Conservation (phyloP, 2,113 vertebrate genomes). For the Thomomys bottae region DNA sequence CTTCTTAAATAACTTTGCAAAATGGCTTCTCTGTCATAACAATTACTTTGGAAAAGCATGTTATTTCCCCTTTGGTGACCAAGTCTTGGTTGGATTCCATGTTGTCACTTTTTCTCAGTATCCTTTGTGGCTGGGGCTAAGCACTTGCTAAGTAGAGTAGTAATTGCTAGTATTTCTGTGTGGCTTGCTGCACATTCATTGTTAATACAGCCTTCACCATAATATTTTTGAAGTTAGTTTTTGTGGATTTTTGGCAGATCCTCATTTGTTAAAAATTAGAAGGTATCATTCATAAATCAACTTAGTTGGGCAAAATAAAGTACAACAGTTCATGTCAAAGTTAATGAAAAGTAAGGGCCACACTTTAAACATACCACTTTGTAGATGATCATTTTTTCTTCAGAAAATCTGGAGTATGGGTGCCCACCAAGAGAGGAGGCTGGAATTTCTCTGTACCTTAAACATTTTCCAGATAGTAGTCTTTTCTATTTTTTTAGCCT, state of each 20-base stretch:
- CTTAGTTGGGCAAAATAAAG: not conserved
- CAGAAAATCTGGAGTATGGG: not conserved
- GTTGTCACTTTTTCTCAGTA: not conserved
- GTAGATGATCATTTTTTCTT: not conserved
- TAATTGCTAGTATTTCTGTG: not conserved
- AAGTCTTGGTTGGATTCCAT: not conserved
- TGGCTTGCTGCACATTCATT: not conserved
- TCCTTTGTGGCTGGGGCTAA: not conserved
- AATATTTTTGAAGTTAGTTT: not conserved
- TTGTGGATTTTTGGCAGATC: not conserved
- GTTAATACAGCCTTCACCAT: not conserved
- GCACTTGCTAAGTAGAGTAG: not conserved
- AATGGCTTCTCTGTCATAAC: constrained; percentile 8
- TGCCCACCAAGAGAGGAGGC: not conserved
- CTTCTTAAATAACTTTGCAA: not conserved
- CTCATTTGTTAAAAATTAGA: not conserved
- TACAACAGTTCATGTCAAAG: not conserved
- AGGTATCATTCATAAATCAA: not conserved
- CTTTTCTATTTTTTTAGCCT: not conserved
- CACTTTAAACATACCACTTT: not conserved
- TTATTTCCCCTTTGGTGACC: not conserved
- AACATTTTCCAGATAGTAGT: not conserved
- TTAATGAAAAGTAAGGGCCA: not conserved
- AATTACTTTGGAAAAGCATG: not conserved
- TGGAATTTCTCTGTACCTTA: not conserved